Percentiles rank a stretch among this genome's conserved stretches.
phyloP scores from a whole-genome alignment of 2,113 vertebrate species.

The Chroicocephalus ridibundus region DNA sequence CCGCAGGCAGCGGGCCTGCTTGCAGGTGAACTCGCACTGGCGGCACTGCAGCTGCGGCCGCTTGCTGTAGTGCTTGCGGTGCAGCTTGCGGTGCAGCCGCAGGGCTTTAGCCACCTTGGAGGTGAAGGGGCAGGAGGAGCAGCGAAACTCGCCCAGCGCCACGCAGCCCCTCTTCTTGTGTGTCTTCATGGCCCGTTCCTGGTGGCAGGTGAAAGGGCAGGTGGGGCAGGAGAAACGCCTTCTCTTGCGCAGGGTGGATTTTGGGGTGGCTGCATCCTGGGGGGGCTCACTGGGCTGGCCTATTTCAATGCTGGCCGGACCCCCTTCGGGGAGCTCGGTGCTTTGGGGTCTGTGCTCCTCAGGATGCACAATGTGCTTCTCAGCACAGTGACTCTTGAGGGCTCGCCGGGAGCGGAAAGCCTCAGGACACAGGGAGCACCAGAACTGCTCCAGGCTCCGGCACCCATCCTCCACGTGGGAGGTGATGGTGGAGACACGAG shows the following conservation, averaged over 20 bases:
- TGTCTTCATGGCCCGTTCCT: conserved; percentile 80
- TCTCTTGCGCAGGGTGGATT: neutral
- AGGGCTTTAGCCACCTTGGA: conserved; percentile 74
- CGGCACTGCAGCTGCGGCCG: conserved; percentile 64
- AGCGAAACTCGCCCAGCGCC: conserved; percentile 73
- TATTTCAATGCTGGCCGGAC: neutral
- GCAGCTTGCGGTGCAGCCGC: conserved; percentile 73
- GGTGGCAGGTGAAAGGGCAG: conserved; percentile 84
- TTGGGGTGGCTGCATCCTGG: neutral
- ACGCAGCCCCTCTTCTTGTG: conserved; percentile 84
- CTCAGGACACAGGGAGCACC: conserved; percentile 59
- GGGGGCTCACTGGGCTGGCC: neutral
- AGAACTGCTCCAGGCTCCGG: conserved; percentile 38
- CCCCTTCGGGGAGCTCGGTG: fast-evolving
- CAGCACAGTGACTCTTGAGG: conserved; percentile 27
- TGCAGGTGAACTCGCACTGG: conserved; percentile 84
- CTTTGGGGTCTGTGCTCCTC: neutral
- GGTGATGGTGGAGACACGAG: conserved; percentile 77
- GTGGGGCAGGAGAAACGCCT: conserved; percentile 79
- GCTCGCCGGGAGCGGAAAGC: conserved; percentile 43
- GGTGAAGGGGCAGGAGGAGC: conserved; percentile 79
- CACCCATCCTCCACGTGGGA: conserved; percentile 79
- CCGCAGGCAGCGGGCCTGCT: conserved; percentile 81
- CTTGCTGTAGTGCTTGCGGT: conserved; percentile 66
- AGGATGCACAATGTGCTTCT: neutral